These are phyloP conservation scores for Piscicola geometra DNA, from an alignment of 2,888 invertebrate species.

Conservation along the genomic window DNA sequence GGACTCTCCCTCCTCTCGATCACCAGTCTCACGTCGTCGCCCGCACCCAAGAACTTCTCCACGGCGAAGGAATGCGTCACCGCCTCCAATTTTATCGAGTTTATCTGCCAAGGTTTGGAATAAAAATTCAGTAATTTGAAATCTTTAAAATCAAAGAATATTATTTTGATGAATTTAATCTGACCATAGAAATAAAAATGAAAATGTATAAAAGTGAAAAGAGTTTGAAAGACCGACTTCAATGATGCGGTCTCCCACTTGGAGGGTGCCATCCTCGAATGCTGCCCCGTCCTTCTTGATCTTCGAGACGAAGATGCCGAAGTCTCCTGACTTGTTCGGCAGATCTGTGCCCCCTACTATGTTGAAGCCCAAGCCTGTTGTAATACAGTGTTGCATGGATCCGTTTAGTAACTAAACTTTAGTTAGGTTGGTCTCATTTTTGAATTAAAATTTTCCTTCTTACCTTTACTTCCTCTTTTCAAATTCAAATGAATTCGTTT, in stretches of 20 bases:
- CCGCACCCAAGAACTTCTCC: constrained; percentile 50
- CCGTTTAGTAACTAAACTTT: too few species aligned
- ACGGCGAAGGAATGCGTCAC: constrained; percentile 53
- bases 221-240: constrained; percentile 44
- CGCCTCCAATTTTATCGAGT: constrained; percentile 48
- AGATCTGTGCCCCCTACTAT: constrained; percentile 56
- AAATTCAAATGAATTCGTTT: too few species aligned
- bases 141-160: background rate
- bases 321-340: constrained; percentile 53
- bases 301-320: constrained; percentile 56
- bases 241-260: constrained; percentile 55
- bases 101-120: constrained; percentile 42
- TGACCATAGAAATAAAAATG: too few species aligned
- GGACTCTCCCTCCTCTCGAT: constrained; percentile 4
- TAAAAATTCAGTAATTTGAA: background rate
- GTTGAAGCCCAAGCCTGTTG: constrained; percentile 58
- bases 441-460: too few species aligned
- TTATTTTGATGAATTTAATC: background rate
- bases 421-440: too few species aligned
- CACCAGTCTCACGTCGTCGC: constrained; percentile 48
- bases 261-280: constrained; percentile 51
- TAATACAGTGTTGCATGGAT: too few species aligned
- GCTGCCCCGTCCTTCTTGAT: constrained; percentile 56
- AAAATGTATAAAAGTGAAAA: background rate
- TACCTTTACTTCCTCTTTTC: constrained; percentile 1